phyloP scores from a whole-genome alignment of 2,888 invertebrate species.

The Mythimna loreyi region DNA sequence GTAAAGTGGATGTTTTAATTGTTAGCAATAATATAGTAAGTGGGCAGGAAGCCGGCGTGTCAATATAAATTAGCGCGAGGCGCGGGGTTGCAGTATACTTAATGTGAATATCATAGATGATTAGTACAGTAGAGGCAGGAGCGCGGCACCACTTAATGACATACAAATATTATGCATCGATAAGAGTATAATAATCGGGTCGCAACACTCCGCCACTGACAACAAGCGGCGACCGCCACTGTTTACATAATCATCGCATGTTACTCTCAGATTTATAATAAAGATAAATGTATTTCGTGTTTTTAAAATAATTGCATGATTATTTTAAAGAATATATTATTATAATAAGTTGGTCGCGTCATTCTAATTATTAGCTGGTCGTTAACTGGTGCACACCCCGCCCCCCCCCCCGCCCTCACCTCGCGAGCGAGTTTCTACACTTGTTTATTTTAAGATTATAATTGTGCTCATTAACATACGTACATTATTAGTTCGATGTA shows the following conservation, averaged over 20 bases:
- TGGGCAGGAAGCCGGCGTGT: slow-evolving; percentile 8
- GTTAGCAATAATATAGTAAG: slow-evolving; percentile 12
- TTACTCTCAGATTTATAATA: slow-evolving; percentile 58
- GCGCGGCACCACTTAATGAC: too few species aligned
- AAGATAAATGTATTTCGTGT: slow-evolving; percentile 57
- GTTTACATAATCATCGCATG: slow-evolving; percentile 58
- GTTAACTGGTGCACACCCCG: slow-evolving; percentile 25
- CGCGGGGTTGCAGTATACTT: neutral
- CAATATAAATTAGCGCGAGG: slow-evolving; percentile 18
- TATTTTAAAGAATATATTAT: slow-evolving; percentile 56
- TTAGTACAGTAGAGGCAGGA: neutral
- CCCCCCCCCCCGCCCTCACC: neutral
- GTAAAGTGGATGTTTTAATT: slow-evolving; percentile 24
- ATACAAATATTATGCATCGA: slow-evolving; percentile 39
- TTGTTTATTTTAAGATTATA: slow-evolving; percentile 11
- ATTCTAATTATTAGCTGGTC: slow-evolving; percentile 41
- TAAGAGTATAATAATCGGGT: slow-evolving; percentile 30
- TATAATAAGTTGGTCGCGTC: slow-evolving; percentile 49
- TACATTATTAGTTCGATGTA: neutral
- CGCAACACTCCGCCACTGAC: neutral
- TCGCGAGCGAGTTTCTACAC: neutral
- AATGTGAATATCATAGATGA: neutral
- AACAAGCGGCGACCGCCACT: slow-evolving; percentile 5
- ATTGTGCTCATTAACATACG: slow-evolving; percentile 35
- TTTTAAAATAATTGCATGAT: slow-evolving; percentile 57